Evolutionary conservation across 2,797 vertebrate species (phyloP), one percentile per base, ranked within the genome.

Genomic region (Nannoperca obscura): DNA sequence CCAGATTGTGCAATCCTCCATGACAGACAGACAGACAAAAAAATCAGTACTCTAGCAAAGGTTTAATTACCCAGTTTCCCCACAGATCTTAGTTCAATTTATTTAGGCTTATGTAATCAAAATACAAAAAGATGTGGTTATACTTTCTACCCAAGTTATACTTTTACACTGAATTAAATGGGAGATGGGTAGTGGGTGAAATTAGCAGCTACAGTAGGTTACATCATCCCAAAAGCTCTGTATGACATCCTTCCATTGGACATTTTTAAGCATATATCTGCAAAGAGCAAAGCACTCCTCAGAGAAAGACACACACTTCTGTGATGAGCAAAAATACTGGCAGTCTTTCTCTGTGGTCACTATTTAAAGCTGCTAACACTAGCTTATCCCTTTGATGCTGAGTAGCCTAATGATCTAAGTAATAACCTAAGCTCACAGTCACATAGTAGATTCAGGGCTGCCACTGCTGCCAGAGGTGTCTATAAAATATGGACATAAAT

Each of bases 21-120:
- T 46, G 20, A 38, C 5, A 60, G 10, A 52, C 8, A 17, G 1
- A 12, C 2, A 15, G 14, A 46, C 3, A 44, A 15, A n/a, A 47
- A 47, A 47, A 13, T 27, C 7, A 53, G 19, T 13, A 27, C 42
- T 77, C 74, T 76, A 80, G 55, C 17, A 76, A 32, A n/a, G 1
- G 4, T 70, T 60, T 63, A 24, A 58, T 73, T 46, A 40, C 57
- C 1, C 8, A 8, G 1, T 32, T 11, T 54, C 27, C 20, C 64
- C 72, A 72, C 63, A 66, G 19, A 40, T 47, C 44, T 44, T 66
- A 59, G 34, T 64, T 46, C 19, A n/a, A 32, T 54, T 55, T 20
- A 3, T 61, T 38, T 12, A 5, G 2, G 20, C 9, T 67, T 52
- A 24, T 64, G 38, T 66, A 8, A 75, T 40, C 13, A 34, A 60